Evolutionary conservation across 2,113 vertebrate species (phyloP).

Genomic region (Uria aalge): DNA sequence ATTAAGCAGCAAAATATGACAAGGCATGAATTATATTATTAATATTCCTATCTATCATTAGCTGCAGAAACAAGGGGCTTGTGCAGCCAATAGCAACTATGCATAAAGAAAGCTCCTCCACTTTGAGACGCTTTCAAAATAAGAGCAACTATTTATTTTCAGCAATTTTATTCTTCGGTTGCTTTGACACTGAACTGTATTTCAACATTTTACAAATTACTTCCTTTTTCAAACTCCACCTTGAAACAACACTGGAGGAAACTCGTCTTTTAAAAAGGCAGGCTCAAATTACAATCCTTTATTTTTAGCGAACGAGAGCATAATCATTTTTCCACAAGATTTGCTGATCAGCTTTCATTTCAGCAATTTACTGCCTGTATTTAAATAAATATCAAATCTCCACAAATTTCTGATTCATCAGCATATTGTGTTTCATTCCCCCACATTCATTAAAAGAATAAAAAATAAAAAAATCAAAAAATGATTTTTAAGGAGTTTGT

Average conservation of each 20-base stretch:
- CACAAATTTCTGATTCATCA: neutral
- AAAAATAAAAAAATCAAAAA: neutral
- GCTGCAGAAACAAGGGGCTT: neutral
- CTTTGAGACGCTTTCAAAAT: neutral
- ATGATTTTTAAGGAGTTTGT: neutral
- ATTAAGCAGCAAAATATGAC: slow-evolving; percentile 49
- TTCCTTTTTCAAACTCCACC: neutral
- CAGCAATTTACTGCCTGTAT: neutral
- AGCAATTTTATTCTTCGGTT: neutral
- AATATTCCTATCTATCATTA: slow-evolving; percentile 3
- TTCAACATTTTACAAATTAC: neutral
- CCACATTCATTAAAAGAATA: neutral
- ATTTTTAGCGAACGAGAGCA: neutral
- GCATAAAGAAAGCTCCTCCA: neutral
- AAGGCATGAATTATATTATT: slow-evolving; percentile 2
- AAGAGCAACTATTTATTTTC: slow-evolving; percentile 1
- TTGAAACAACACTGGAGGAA: neutral
- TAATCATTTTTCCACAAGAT: neutral
- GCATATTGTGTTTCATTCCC: neutral
- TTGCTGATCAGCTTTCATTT: neutral
- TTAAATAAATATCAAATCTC: neutral
- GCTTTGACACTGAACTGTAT: neutral
- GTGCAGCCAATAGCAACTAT: neutral
- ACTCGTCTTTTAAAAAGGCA: neutral
- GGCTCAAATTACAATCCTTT: neutral